Evolutionary conservation across 2,888 invertebrate genomes (phyloP).

Genomic region (Plagodis pulveraria): DNA sequence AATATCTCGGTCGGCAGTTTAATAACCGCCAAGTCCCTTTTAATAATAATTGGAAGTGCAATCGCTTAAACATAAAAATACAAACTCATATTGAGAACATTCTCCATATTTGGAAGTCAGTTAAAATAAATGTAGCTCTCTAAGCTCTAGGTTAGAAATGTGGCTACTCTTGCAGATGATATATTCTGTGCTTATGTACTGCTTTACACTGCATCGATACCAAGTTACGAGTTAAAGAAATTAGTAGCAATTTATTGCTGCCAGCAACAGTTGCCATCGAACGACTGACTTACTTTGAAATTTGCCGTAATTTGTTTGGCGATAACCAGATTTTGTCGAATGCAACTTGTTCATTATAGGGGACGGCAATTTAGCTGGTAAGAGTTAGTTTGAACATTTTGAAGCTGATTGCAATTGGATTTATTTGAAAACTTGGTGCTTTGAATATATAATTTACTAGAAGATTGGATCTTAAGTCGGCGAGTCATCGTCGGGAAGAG

Average conservation of each 20-base stretch:
- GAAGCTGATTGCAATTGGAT: slow-evolving; percentile 9
- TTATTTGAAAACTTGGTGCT: slow-evolving; percentile 6
- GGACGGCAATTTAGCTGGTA: slow-evolving; percentile 8
- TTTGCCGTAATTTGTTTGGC: slow-evolving; percentile 54
- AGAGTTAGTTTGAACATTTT: slow-evolving; percentile 13
- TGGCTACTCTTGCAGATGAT: too few species aligned
- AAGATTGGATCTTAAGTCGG: too few species aligned
- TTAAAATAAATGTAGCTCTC: too few species aligned
- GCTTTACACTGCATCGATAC: slow-evolving; percentile 21
- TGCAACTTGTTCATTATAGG: slow-evolving; percentile 34
- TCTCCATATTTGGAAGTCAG: too few species aligned
- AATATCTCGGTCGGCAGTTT: too few species aligned
- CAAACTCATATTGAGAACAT: too few species aligned
- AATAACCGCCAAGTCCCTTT: too few species aligned
- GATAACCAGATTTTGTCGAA: slow-evolving; percentile 45
- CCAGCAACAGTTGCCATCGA: slow-evolving; percentile 53
- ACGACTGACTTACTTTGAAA: slow-evolving; percentile 48
- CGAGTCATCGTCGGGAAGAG: too few species aligned
- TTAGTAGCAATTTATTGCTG: slow-evolving; percentile 58
- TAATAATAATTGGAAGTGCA: too few species aligned
- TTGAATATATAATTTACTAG: not conserved
- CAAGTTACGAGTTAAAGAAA: slow-evolving; percentile 50
- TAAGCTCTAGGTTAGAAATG: too few species aligned
- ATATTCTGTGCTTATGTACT: not conserved
- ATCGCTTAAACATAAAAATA: too few species aligned